A percentile compares a stretch with the other conserved stretches of the same genome.
Conservation (phyloP, 2,797 vertebrate species). For the Stomatorhinus walkeri region DNA sequence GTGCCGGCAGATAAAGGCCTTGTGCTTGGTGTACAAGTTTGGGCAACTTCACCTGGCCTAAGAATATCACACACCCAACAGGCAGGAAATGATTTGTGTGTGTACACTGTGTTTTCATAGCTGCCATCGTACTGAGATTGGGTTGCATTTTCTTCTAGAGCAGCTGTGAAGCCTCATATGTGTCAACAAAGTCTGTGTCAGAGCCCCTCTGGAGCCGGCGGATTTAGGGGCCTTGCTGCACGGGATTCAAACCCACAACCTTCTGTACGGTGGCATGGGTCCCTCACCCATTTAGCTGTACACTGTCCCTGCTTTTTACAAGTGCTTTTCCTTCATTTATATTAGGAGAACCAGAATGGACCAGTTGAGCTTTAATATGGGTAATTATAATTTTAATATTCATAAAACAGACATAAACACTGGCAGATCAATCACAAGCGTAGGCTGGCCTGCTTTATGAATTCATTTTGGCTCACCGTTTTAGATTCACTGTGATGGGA, state of each 20-base stretch:
- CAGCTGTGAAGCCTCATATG: too few species aligned
- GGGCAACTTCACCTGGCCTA: background rate
- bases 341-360: background rate
- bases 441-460: background rate
- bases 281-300: background rate
- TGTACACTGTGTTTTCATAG: background rate
- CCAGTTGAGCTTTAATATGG: background rate
- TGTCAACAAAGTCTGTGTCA: background rate
- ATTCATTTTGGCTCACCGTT: background rate
- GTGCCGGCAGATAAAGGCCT: background rate
- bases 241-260: background rate
- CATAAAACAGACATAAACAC: background rate
- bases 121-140: background rate
- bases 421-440: background rate
- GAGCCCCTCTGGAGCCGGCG: background rate
- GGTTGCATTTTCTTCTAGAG: background rate
- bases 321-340: background rate
- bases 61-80: background rate
- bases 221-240: background rate
- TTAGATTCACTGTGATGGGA: background rate
- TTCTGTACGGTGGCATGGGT: background rate
- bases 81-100: background rate
- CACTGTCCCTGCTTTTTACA: background rate
- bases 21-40: background rate
- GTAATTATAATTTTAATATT: background rate